These are phyloP conservation scores for Exocentrus adspersus DNA, from an alignment of 2,888 invertebrate species.

Conservation along the genomic window DNA sequence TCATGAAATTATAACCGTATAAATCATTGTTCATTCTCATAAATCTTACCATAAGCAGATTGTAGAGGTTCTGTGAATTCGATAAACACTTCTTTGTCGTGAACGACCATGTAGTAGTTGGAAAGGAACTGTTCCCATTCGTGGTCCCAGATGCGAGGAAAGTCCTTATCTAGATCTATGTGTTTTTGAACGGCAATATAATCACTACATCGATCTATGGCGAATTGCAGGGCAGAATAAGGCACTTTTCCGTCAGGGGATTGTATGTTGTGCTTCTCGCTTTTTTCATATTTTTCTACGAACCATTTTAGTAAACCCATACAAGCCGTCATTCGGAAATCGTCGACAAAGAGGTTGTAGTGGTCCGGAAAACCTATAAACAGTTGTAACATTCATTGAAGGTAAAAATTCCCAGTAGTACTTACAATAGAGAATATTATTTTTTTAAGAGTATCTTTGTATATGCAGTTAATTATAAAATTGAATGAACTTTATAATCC, in stretches of 20 bases:
- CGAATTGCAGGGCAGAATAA: slow-evolving; percentile 81
- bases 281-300: slow-evolving; percentile 63
- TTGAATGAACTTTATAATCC: too few species aligned
- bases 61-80: slow-evolving; percentile 40
- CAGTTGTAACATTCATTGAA: too few species aligned
- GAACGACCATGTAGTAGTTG: slow-evolving; percentile 75
- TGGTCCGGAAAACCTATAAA: slow-evolving; percentile 76
- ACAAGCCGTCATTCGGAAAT: slow-evolving; percentile 90
- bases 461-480: too few species aligned
- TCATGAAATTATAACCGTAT: too few species aligned
- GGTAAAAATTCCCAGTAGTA: too few species aligned
- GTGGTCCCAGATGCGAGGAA: slow-evolving; percentile 75
- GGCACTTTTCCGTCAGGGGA: slow-evolving; percentile 76
- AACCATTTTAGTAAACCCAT: slow-evolving; percentile 85
- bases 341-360: slow-evolving; percentile 84
- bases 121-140: slow-evolving; percentile 91
- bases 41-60: slow-evolving; percentile 35
- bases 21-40: slow-evolving; percentile 25
- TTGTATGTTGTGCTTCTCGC: slow-evolving; percentile 68
- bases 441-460: too few species aligned
- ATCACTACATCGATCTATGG: slow-evolving; percentile 76
- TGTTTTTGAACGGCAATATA: slow-evolving; percentile 79
- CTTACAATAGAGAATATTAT: too few species aligned
- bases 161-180: slow-evolving; percentile 76
- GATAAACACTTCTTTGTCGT: slow-evolving; percentile 65